Base-by-base conservation (phyloP, 2,113 vertebrate species). In the Cebus imitator region DNA sequence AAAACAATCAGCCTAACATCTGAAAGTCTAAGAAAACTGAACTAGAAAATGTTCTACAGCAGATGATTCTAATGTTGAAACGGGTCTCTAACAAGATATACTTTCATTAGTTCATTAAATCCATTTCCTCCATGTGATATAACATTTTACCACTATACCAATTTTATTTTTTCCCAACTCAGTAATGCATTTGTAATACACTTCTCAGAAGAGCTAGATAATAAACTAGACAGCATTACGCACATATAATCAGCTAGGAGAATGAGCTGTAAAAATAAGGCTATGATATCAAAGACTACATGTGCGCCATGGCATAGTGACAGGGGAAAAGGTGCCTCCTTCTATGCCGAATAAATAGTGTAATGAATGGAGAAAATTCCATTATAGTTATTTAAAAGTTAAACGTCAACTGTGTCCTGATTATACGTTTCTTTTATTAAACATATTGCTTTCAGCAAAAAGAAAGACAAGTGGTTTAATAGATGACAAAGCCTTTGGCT, bases 391-490 rank as follows among this genome's bases (percentile, higher is more conserved):
- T 96, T 93, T 37, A 70, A 78, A 96, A 88, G 78, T 55, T 87
- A 94, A 96, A 90, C 78, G 32, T 92, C 45, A 68, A 35, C 20
- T 95, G 76, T 93, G 68, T 87, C 48, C 57, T 90, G 50, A 94
- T 90, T 94, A 82, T 27, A 96, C 76, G 20, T 80, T 92, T 83
- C 75, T 92, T 94, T 94, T 88, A 93, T 72, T 94, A 83, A 92
- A 96, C 20, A 58, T 13, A 30, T 52, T 5, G 79, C 88, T 97
- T 96, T 90, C 80, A 95, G 75, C 57, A 93, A 97, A 95, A 95
- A 52, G 52, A 76, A 80, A 92, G 58, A 86, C 87, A 8, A 96
- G 84, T 81, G 57, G 27, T 87, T 89, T 97, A 93, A 87, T 45
- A 87, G 91, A 73, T 50, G 70, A 93, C 89, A 96, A 92, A 95